These are phyloP conservation scores for Eurytoma californica DNA, from an alignment of 2,888 invertebrate genomes.

Conservation along the genomic window DNA sequence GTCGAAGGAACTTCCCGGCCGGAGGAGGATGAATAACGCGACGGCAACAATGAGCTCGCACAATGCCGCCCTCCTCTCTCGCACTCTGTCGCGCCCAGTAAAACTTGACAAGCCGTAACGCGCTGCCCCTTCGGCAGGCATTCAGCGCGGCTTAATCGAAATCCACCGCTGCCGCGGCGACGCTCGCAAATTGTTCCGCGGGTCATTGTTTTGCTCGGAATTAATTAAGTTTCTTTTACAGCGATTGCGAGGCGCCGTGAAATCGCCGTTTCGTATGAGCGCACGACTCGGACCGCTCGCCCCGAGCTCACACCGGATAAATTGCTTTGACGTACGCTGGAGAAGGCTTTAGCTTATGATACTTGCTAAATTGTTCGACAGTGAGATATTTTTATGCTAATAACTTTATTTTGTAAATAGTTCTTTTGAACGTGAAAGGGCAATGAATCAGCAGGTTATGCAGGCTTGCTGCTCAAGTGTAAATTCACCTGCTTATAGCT, in stretches of 20 bases:
- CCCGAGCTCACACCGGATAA: too few relatives aligned
- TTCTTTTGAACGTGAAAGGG: too few relatives aligned
- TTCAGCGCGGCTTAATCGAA: constrained; percentile 22
- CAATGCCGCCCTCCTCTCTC: not conserved
- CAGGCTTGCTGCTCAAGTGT: too few relatives aligned
- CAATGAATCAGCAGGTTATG: too few relatives aligned
- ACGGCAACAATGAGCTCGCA: constrained; percentile 4
- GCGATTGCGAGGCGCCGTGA: not conserved
- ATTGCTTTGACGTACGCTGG: too few relatives aligned
- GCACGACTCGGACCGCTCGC: too few relatives aligned
- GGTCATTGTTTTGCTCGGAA: constrained; percentile 8
- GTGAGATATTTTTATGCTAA: too few relatives aligned
- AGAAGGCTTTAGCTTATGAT: too few relatives aligned
- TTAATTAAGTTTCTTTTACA: constrained; percentile 2
- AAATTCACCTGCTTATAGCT: too few relatives aligned
- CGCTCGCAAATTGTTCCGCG: constrained; percentile 12
- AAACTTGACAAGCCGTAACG: constrained; percentile 32
- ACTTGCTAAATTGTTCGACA: too few relatives aligned
- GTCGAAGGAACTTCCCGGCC: constrained; percentile 56
- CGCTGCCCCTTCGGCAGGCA: not conserved
- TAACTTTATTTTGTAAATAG: too few relatives aligned
- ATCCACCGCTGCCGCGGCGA: constrained; percentile 5
- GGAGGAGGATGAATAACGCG: constrained; percentile 23
- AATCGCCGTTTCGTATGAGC: not conserved
- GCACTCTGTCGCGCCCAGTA: not conserved